These are phyloP conservation scores for Pseudeuparius sepicola DNA, from an alignment of 2,888 invertebrate genomes.

Conservation along the genomic window DNA sequence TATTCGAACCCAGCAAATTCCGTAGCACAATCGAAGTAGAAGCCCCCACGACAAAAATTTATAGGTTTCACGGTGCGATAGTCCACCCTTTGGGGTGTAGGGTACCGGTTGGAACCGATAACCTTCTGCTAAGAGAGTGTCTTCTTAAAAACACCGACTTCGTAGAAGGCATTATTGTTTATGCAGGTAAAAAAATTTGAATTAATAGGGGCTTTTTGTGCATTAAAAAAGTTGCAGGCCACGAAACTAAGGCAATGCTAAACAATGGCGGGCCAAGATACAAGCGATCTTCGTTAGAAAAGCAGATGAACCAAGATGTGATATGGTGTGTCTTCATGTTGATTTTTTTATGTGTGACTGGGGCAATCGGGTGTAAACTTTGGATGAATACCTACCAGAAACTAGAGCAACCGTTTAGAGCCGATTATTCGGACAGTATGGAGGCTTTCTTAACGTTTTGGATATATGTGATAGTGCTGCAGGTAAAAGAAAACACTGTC, in stretches of 20 bases:
- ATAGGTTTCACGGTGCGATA: constrained; percentile 85
- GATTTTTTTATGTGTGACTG: constrained; percentile 78
- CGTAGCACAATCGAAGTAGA: constrained; percentile 83
- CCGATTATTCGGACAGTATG: constrained; percentile 37
- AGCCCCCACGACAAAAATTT: constrained; percentile 90
- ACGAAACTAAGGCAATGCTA: constrained; percentile 96
- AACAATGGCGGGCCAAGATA: constrained; percentile 93
- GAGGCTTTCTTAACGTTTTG: constrained; percentile 82
- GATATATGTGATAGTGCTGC: constrained; percentile 91
- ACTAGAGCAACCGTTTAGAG: constrained; percentile 57
- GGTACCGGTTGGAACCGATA: constrained; percentile 78
- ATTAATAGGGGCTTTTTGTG: background rate
- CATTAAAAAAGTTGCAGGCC: constrained; percentile 45
- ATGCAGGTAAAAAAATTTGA: constrained; percentile 54
- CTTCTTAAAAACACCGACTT: constrained; percentile 93
- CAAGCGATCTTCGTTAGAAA: constrained; percentile 85
- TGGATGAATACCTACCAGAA: constrained; percentile 61
- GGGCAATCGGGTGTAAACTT: constrained; percentile 82
- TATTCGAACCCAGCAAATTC: constrained; percentile 73
- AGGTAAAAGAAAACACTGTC: no score
- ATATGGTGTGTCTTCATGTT: constrained; percentile 93
- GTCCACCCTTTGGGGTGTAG: constrained; percentile 69
- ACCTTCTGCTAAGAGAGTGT: constrained; percentile 87
- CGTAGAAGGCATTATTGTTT: constrained; percentile 93
- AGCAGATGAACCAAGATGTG: constrained; percentile 90